Evolutionary conservation across 2,888 invertebrate species (phyloP).

Genomic region (Pardosa pseudoannulata): DNA sequence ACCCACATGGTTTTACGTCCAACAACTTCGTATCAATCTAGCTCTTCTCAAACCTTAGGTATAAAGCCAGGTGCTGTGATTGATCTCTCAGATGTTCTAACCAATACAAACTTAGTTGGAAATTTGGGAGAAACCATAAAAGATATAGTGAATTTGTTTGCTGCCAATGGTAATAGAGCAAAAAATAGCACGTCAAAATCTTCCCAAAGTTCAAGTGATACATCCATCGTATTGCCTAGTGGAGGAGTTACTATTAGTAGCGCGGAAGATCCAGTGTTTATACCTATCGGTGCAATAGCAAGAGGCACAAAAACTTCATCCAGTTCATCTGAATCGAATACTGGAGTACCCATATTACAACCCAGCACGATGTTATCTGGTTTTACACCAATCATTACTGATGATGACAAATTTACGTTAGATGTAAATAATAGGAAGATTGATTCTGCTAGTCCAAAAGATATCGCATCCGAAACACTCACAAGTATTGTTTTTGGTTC

Average conservation of each 20-base stretch:
- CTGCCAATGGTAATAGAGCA: slow-evolving; percentile 55
- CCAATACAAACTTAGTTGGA: slow-evolving; percentile 73
- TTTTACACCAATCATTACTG: slow-evolving; percentile 58
- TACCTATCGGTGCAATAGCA: slow-evolving; percentile 72
- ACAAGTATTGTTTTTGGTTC: slow-evolving; percentile 54
- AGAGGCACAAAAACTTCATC: slow-evolving; percentile 36
- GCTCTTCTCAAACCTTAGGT: slow-evolving; percentile 48
- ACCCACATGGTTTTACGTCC: slow-evolving; percentile 41
- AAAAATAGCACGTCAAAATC: slow-evolving; percentile 25
- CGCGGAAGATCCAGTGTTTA: slow-evolving; percentile 68
- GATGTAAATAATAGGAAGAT: slow-evolving; percentile 17
- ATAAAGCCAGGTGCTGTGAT: slow-evolving; percentile 74
- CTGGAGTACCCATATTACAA: slow-evolving; percentile 12
- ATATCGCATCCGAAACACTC: background rate
- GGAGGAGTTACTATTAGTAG: slow-evolving; percentile 71
- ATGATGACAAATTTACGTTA: slow-evolving; percentile 14
- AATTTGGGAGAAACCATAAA: slow-evolving; percentile 74
- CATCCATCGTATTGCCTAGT: slow-evolving; percentile 39
- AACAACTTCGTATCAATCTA: slow-evolving; percentile 52
- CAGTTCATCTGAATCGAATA: background rate
- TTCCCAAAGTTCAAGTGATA: slow-evolving; percentile 11
- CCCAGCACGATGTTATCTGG: slow-evolving; percentile 61
- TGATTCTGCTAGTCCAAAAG: background rate
- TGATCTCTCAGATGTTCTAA: slow-evolving; percentile 74
- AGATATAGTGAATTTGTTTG: slow-evolving; percentile 74